Conservation (phyloP, 2,113 vertebrate genomes). For the Climacteris rufus region DNA sequence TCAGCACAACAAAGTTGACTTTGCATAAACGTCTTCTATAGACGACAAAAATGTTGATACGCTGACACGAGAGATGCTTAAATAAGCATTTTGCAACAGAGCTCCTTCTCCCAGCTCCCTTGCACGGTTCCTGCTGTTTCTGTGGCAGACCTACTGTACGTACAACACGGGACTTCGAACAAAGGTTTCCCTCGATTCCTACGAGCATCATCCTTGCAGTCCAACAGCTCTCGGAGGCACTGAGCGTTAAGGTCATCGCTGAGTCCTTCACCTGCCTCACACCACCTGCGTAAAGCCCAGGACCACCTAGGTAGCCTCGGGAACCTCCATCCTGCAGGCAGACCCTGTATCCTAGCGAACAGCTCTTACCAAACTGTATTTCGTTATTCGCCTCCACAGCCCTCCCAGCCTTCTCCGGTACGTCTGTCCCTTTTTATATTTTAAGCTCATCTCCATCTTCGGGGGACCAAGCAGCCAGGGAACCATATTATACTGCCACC, state of each 20-base stretch:
- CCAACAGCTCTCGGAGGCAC: background rate
- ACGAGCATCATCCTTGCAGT: background rate
- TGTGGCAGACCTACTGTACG: background rate
- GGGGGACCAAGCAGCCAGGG: background rate
- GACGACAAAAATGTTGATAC: background rate
- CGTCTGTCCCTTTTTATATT: background rate
- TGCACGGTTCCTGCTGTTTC: background rate
- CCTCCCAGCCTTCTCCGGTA: background rate
- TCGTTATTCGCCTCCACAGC: background rate
- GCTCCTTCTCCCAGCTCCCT: background rate
- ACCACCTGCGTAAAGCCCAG: background rate
- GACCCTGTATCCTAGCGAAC: background rate
- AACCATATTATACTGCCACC: constrained; percentile 9
- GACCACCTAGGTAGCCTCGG: background rate
- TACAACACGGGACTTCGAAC: background rate
- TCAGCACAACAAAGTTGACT: constrained; percentile 3
- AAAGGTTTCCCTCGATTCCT: constrained; percentile 37
- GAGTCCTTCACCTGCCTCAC: constrained; percentile 22
- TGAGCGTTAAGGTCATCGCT: background rate
- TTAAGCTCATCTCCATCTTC: constrained; percentile 16
- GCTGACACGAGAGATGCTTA: background rate
- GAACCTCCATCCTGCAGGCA: background rate
- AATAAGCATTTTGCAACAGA: background rate
- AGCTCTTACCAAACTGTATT: background rate
- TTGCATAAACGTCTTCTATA: background rate